Conservation (phyloP, 1,140 invertebrate genomes). For the Pseudomyrmex gracilis region DNA sequence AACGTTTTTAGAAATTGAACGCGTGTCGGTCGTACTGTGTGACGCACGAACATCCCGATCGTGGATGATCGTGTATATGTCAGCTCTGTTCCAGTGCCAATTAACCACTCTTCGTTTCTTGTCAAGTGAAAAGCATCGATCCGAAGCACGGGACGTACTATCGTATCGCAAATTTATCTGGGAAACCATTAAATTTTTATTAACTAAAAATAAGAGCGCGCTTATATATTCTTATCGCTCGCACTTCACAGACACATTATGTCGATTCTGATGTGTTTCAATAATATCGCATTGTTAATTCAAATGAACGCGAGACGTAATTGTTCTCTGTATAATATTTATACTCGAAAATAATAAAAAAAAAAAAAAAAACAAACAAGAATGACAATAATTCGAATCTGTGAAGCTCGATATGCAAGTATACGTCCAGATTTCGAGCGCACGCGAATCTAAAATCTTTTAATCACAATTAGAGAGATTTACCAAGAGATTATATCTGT, state of each 20-base stretch:
- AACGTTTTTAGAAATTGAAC: constrained; percentile 32
- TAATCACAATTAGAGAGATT: not conserved
- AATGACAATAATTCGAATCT: not conserved
- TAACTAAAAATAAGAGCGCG: constrained; percentile 14
- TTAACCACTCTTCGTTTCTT: constrained; percentile 67
- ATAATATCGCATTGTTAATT: too few relatives aligned
- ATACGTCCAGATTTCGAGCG: too few relatives aligned
- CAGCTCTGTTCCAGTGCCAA: constrained; percentile 64
- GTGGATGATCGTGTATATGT: constrained; percentile 67
- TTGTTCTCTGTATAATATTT: too few relatives aligned
- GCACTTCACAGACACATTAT: too few relatives aligned
- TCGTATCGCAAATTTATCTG: constrained; percentile 4
- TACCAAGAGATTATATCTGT: not conserved
- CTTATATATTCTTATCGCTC: too few relatives aligned
- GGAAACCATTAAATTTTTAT: constrained; percentile 58
- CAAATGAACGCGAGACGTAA: too few relatives aligned
- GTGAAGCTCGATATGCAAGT: too few relatives aligned
- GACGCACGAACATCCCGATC: constrained; percentile 40
- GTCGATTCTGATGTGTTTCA: too few relatives aligned
- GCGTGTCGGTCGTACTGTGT: not conserved
- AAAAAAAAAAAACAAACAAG: too few relatives aligned
- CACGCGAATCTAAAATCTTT: too few relatives aligned
- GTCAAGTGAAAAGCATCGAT: constrained; percentile 65
- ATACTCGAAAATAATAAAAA: too few relatives aligned
- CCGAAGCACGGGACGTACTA: constrained; percentile 27